phyloP scores from a whole-genome alignment of 2,797 vertebrate species.

The Vultur gryphus region DNA sequence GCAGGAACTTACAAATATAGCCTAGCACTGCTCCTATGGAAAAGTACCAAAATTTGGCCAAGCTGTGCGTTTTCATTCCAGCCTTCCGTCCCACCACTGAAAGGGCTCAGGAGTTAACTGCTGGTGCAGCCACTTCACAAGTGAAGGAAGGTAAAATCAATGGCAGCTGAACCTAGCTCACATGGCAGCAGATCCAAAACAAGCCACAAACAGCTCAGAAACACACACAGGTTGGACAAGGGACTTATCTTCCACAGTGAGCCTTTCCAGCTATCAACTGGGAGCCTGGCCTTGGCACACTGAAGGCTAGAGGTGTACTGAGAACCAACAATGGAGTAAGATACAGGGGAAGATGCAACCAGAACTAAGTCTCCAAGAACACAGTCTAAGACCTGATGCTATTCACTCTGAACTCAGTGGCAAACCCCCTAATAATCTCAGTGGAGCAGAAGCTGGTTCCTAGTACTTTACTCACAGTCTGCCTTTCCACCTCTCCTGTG shows the following conservation, averaged over 20 bases:
- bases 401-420: neutral
- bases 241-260: fast-evolving
- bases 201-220: neutral
- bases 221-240: neutral
- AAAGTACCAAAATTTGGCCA: neutral
- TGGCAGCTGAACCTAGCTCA: neutral
- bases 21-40: neutral
- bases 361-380: neutral
- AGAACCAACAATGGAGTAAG: neutral
- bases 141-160: neutral
- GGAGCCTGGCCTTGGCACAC: neutral
- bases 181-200: neutral
- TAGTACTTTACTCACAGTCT: neutral
- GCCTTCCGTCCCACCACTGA: neutral
- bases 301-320: neutral
- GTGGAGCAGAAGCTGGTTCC: neutral
- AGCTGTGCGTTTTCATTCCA: neutral
- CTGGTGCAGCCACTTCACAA: neutral
- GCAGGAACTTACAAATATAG: neutral
- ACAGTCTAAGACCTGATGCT: neutral
- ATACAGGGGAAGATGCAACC: neutral
- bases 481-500: neutral
- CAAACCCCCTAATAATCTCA: neutral
- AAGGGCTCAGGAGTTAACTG: neutral
- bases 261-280: fast-evolving